Percentiles rank a stretch among this genome's conserved stretches.
These are phyloP conservation scores for Dimorphilus gyrociliatus DNA, from an alignment of 2,888 invertebrate genomes.

Conservation along the genomic window DNA sequence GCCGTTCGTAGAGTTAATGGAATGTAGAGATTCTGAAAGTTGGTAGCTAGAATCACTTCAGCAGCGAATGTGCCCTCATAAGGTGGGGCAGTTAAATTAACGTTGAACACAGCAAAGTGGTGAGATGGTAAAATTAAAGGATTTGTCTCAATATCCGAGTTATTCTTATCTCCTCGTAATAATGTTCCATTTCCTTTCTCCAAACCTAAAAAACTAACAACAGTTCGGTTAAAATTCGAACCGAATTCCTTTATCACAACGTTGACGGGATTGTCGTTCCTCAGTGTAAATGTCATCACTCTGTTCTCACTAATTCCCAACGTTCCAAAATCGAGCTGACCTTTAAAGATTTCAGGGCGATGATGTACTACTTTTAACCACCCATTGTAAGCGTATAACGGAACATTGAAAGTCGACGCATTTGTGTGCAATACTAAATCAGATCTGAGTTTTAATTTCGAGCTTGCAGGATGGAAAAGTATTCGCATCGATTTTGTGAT, in stretches of 20 bases:
- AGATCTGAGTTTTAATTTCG: slow-evolving; percentile 46
- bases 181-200: slow-evolving; percentile 36
- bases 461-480: slow-evolving; percentile 41
- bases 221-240: slow-evolving; percentile 27
- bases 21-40: slow-evolving; percentile 43
- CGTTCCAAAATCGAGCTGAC: slow-evolving; percentile 43
- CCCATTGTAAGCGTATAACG: slow-evolving; percentile 56
- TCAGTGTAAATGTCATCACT: slow-evolving; percentile 53
- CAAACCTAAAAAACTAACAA: slow-evolving; percentile 32
- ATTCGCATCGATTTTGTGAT: too few species aligned
- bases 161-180: slow-evolving; percentile 25
- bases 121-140: slow-evolving; percentile 24
- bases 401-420: slow-evolving; percentile 53
- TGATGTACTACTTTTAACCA: slow-evolving; percentile 44
- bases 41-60: slow-evolving; percentile 54
- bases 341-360: slow-evolving; percentile 30
- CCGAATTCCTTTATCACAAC: slow-evolving; percentile 30
- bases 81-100: slow-evolving; percentile 52
- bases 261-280: slow-evolving; percentile 58
- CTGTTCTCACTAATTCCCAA: slow-evolving; percentile 45
- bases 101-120: slow-evolving; percentile 51
- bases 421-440: slow-evolving; percentile 54
- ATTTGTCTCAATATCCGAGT: slow-evolving; percentile 18
- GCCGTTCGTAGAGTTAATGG: slow-evolving; percentile 60
- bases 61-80: slow-evolving; percentile 52